These are phyloP conservation scores for Corythucha ciliata DNA, from an alignment of 2,888 invertebrate species.

Conservation along the genomic window DNA sequence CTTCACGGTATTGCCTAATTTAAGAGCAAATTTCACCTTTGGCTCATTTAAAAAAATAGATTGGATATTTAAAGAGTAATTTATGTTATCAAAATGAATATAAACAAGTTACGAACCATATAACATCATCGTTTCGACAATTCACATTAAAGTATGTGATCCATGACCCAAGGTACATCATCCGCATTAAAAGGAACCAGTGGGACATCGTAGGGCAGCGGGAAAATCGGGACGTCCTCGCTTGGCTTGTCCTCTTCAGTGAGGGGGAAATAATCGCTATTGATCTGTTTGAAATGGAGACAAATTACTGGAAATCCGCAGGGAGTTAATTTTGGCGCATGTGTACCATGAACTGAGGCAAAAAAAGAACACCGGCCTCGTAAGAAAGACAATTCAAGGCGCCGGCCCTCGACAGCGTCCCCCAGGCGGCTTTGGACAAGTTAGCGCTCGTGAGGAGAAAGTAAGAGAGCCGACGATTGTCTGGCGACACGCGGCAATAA, in stretches of 20 bases:
- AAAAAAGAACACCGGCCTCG: conserved; percentile 81
- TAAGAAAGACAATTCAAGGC: conserved; percentile 65
- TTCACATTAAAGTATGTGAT: conserved; percentile 25
- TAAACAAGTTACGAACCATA: too few relatives aligned
- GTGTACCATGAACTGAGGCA: conserved; percentile 68
- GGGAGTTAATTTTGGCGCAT: not conserved
- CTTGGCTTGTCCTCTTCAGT: conserved; percentile 33
- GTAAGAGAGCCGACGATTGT: conserved; percentile 60
- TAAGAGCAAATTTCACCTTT: too few relatives aligned
- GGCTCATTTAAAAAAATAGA: too few relatives aligned
- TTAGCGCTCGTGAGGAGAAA: conserved; percentile 88
- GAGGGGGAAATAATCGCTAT: conserved; percentile 52
- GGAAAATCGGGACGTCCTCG: conserved; percentile 42
- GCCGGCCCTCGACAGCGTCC: conserved; percentile 53
- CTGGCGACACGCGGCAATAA: conserved; percentile 67
- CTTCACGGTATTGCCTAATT: too few relatives aligned
- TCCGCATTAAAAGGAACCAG: conserved; percentile 56
- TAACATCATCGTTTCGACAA: too few relatives aligned
- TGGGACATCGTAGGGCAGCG: conserved; percentile 77
- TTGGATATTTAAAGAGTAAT: too few relatives aligned
- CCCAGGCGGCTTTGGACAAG: conserved; percentile 97
- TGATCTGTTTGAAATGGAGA: conserved; percentile 51
- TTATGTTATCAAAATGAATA: too few relatives aligned
- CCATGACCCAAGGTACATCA: conserved; percentile 58
- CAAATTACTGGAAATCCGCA: conserved; percentile 13